Base-by-base conservation (phyloP, 2,113 vertebrate species). In the Scytalopus superciliaris region DNA sequence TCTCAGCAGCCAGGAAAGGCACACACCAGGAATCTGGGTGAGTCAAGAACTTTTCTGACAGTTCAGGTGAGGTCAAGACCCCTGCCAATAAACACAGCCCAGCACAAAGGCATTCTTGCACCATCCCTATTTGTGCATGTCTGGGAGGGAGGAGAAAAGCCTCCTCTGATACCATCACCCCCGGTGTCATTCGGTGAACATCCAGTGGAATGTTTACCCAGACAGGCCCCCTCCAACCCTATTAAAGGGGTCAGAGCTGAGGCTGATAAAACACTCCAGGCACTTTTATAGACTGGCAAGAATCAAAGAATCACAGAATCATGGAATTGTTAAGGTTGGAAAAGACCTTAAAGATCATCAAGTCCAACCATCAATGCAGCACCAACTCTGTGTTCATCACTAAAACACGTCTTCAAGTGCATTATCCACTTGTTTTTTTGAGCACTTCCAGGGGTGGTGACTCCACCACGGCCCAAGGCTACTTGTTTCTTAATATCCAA, bases 21-120 rank as follows among this genome's bases (percentile, higher is more conserved):
- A 44, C 44, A 25, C 9, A 3, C 47, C 0, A 0, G 49, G 62
- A 76, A 69, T 45, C 14, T 14, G 35, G 42, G 62, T 2, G 44
- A 85, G 42, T 2, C 2, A 3, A n/a, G 57, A 75, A 19, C 49
- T 76, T 30, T 17, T 12, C 16, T 73, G 62, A 6, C 25, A 28
- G 28, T 37, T 35, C 77, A 81, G 73, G n/a, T 35, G 56, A 91
- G 52, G 64, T 16, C 60, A 68, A 72, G 53, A 64, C 5, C 35
- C 5, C 19, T 44, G 37, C 6, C 24, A 80, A 76, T 74, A 78
- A 50, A 0, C 62, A 42, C 18, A 70, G 49, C 18, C 33, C 33
- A 33, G 69, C 70, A 81, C 22, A 60, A 73, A 69, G 7, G 10
- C 9, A 5, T 50, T 22, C 66, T 14, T 53, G 23, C 11, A 14